These are phyloP conservation scores for Eulithis testata DNA, from an alignment of 2,888 invertebrate genomes.

Conservation along the genomic window DNA sequence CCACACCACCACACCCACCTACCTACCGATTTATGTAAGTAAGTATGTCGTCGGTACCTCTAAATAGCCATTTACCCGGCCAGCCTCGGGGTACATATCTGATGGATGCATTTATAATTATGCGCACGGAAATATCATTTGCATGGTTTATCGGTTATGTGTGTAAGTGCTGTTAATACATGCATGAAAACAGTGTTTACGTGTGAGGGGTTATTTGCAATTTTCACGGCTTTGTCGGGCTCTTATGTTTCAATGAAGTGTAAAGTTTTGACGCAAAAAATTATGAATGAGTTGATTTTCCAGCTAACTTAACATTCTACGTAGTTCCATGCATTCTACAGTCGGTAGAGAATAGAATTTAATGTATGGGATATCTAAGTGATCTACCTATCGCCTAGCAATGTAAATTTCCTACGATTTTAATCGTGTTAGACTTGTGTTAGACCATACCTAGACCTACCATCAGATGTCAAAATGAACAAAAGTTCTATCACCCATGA, in stretches of 20 bases:
- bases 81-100: slow-evolving; percentile 61
- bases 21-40: slow-evolving; percentile 6
- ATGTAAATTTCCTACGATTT: too few species aligned
- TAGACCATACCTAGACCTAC: too few species aligned
- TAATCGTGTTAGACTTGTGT: too few species aligned
- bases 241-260: neutral
- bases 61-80: slow-evolving; percentile 74
- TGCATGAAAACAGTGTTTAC: slow-evolving; percentile 22
- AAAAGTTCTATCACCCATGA: too few species aligned
- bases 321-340: too few species aligned
- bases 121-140: slow-evolving; percentile 74
- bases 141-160: slow-evolving; percentile 44
- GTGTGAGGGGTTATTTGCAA: slow-evolving; percentile 7
- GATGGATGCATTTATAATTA: slow-evolving; percentile 84
- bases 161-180: slow-evolving; percentile 31
- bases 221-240: slow-evolving; percentile 5
- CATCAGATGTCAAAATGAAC: too few species aligned
- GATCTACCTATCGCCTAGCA: too few species aligned
- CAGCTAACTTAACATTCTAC: too few species aligned
- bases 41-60: slow-evolving; percentile 39
- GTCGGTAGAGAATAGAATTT: too few species aligned
- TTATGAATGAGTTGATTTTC: too few species aligned
- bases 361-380: too few species aligned
- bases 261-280: neutral
- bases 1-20: neutral